Percentiles rank a stretch among this genome's conserved stretches.
Evolutionary conservation across 2,888 invertebrate genomes (phyloP).

Genomic region (Yponomeuta plumbellus): DNA sequence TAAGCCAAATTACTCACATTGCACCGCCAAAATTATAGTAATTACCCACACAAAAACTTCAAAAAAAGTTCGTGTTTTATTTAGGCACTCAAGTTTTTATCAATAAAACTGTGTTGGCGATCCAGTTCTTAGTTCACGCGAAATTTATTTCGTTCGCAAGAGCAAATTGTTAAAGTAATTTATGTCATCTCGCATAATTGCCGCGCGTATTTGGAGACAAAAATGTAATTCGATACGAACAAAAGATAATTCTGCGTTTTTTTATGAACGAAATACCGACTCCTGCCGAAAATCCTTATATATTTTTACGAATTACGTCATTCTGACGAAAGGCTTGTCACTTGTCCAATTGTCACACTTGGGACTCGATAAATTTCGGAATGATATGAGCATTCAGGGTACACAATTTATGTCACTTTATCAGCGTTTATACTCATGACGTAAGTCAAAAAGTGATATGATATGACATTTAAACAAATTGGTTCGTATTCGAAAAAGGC

Average conservation of each 20-base stretch:
- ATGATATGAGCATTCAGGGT: not conserved
- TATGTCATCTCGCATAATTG: not conserved
- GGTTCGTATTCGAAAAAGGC: conserved; percentile 8
- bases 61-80: not conserved
- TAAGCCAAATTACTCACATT: not conserved
- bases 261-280: too few relatives aligned
- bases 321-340: too few relatives aligned
- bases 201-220: not conserved
- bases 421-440: not conserved
- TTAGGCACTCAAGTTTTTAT: not conserved
- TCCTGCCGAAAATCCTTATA: too few relatives aligned
- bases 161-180: not conserved
- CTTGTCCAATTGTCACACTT: too few relatives aligned
- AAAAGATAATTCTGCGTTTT: not conserved
- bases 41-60: not conserved
- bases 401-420: not conserved
- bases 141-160: not conserved
- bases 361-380: too few relatives aligned
- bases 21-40: not conserved
- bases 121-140: not conserved
- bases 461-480: conserved; percentile 13
- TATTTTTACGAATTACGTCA: too few relatives aligned
- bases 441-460: not conserved
- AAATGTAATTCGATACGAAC: not conserved
- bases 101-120: not conserved